phyloP scores from a whole-genome alignment of 92 coral and sea anemone species.

The Anthopleura xanthogrammica region DNA sequence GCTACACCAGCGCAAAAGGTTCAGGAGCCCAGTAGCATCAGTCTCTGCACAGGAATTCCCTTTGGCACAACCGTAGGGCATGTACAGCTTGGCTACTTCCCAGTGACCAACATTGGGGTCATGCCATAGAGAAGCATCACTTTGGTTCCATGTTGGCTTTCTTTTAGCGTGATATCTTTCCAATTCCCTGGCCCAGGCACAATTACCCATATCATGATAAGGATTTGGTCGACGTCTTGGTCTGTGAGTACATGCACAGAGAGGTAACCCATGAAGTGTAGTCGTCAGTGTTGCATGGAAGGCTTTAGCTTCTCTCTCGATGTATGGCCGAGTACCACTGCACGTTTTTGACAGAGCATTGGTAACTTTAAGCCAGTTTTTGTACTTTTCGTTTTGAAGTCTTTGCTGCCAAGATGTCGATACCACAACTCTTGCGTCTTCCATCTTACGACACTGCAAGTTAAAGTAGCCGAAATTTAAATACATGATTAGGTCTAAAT shows the following conservation, averaged over 20 bases:
- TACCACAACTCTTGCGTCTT: conserved; percentile 1
- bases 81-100: conserved; percentile 84
- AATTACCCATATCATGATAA: conserved; percentile 49
- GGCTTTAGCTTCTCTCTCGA: no score
- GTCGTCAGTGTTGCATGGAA: no score
- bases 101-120: conserved; percentile 71
- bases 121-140: conserved; percentile 66
- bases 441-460: no score
- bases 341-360: conserved; percentile 55
- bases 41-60: conserved; percentile 43
- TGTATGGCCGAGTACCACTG: conserved; percentile 56
- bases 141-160: conserved; percentile 72
- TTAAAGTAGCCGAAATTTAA: no score
- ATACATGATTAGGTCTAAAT: no score
- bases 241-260: conserved; percentile 46
- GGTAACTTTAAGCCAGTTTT: conserved; percentile 84
- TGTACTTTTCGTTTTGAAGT: conserved; percentile 56
- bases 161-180: conserved; percentile 28
- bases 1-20: conserved; percentile 62
- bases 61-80: conserved; percentile 61
- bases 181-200: conserved; percentile 76
- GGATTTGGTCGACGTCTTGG: conserved; percentile 41
- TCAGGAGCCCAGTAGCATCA: conserved; percentile 71
- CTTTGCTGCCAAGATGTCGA: conserved; percentile 11
- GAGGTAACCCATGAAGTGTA: background rate